phyloP scores from a whole-genome alignment of 1,140 invertebrate genomes.

The Grapholita molesta region DNA sequence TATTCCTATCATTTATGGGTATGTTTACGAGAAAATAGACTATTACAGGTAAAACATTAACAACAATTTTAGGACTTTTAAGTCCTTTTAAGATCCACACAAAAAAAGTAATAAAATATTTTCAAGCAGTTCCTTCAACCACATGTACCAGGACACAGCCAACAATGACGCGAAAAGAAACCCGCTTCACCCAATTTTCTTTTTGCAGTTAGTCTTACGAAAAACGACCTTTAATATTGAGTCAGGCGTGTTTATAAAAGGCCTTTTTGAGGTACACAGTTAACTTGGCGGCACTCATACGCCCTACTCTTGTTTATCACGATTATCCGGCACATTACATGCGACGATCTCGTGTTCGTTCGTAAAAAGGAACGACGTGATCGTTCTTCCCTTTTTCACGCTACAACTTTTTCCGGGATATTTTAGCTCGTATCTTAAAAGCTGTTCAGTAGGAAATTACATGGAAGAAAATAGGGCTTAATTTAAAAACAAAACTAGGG shows the following conservation, averaged over 20 bases:
- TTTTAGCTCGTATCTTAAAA: background rate
- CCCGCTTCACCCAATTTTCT: background rate
- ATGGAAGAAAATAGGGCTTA: no score
- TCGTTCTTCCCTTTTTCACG: conserved; percentile 12
- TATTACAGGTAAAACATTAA: no score
- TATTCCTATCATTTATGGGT: no score
- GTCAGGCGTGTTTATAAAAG: background rate
- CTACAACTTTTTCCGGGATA: background rate
- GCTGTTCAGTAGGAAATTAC: no score
- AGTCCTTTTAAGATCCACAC: no score
- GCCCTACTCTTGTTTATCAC: conserved; percentile 15
- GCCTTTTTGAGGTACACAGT: background rate
- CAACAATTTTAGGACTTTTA: no score
- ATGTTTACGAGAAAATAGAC: no score
- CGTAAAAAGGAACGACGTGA: conserved; percentile 17
- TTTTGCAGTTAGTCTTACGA: background rate
- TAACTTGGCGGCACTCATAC: background rate
- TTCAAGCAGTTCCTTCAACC: background rate
- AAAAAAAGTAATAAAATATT: background rate
- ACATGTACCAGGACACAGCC: background rate
- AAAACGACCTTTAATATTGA: background rate
- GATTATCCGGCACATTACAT: conserved; percentile 16
- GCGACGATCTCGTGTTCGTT: conserved; percentile 14
- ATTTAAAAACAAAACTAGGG: no score
- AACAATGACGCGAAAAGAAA: conserved; percentile 2